These are phyloP conservation scores for Cyprinodon brontotheroides DNA, from an alignment of 2,113 vertebrate genomes.

Conservation along the genomic window DNA sequence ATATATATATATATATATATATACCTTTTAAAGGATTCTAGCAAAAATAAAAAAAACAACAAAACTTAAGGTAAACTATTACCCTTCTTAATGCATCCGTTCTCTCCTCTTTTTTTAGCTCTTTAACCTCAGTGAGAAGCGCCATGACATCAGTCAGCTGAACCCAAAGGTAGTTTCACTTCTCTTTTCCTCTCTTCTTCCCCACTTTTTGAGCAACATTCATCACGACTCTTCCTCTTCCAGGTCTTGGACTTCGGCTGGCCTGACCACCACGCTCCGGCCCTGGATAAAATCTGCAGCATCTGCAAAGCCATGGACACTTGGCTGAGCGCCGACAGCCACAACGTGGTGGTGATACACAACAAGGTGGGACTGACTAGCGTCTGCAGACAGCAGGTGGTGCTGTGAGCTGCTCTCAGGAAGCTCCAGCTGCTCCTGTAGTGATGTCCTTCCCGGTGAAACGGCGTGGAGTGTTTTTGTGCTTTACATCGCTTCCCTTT, in stretches of 20 bases:
- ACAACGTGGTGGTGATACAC: constrained; percentile 95
- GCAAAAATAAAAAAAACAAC: neutral
- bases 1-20: too few relatives aligned
- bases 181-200: neutral
- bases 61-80: neutral
- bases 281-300: constrained; percentile 97
- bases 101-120: constrained; percentile 76
- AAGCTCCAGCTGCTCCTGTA: constrained; percentile 28
- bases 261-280: constrained; percentile 95
- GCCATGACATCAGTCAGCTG: constrained; percentile 89
- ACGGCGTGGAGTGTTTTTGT: constrained; percentile 13
- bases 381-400: constrained; percentile 34
- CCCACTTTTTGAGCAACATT: neutral
- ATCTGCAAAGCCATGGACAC: constrained; percentile 99
- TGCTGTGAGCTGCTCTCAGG: constrained; percentile 51
- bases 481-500: constrained; percentile 2
- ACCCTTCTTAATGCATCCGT: neutral
- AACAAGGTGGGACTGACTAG: constrained; percentile 86
- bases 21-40: neutral
- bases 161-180: constrained; percentile 86
- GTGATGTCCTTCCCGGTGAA: constrained; percentile 6
- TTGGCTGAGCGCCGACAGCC: constrained; percentile 88
- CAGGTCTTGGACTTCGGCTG: constrained; percentile 98
- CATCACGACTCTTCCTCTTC: neutral
- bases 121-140: constrained; percentile 95